phyloP scores from a whole-genome alignment of 2,113 vertebrate species.

The Castor canadensis region DNA sequence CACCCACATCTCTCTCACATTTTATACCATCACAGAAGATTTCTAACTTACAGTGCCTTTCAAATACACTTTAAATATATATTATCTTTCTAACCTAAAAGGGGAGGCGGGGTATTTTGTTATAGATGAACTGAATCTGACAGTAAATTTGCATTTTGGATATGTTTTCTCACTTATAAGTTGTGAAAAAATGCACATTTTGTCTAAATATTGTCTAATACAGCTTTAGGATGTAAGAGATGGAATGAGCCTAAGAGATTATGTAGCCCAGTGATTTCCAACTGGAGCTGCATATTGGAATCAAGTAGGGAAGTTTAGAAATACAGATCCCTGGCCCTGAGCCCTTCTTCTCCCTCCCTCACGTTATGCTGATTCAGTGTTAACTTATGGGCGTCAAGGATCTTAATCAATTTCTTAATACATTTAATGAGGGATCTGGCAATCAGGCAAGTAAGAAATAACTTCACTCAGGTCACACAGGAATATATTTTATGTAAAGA shows the following conservation, averaged over 20 bases:
- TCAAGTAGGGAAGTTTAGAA: neutral
- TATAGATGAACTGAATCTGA: constrained; percentile 44
- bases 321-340: neutral
- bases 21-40: constrained; percentile 6
- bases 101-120: constrained; percentile 3
- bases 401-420: neutral
- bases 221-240: constrained; percentile 14
- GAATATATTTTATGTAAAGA: neutral
- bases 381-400: neutral
- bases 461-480: constrained; percentile 5
- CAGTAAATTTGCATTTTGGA: constrained; percentile 53
- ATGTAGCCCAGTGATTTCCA: neutral
- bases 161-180: constrained; percentile 60
- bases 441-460: constrained; percentile 7
- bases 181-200: constrained; percentile 32
- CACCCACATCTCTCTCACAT: neutral
- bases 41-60: constrained; percentile 55
- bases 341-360: neutral
- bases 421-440: neutral
- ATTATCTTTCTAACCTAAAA: constrained; percentile 49
- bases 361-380: neutral
- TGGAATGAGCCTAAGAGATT: neutral
- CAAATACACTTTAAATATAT: constrained; percentile 40
- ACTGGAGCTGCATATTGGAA: neutral
- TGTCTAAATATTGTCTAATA: constrained; percentile 61